These are phyloP conservation scores for western clawed frog (Xenopus tropicalis) DNA, from an alignment of 2,113 vertebrate genomes.

Conservation along the genomic window UCB_Xtro_10.0 CM004448.2:109571501-109572000, in stretches of 20 bases:
- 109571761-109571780: constrained; percentile 79
- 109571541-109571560: constrained; percentile 73
- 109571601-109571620: constrained; percentile 76
- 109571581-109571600: constrained; percentile 70
- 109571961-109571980: too few species aligned
- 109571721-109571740: constrained; percentile 68
- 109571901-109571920: too few species aligned
- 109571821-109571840: too few species aligned
- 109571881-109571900: too few species aligned
- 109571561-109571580: constrained; percentile 76
- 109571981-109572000: too few species aligned
- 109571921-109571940: too few species aligned
- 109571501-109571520: constrained; percentile 54
- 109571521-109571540: constrained; percentile 78
- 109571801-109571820: too few species aligned
- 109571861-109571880: too few species aligned
- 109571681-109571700: constrained; percentile 76
- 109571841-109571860: too few species aligned
- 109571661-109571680: constrained; percentile 67
- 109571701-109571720: constrained; percentile 73
- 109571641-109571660: constrained; percentile 60
- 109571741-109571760: constrained; percentile 63
- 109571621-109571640: constrained; percentile 72
- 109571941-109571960: too few species aligned
- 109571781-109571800: too few species aligned